Evolutionary conservation across 2,113 vertebrate genomes (phyloP).

Genomic region (Tupaia tana): DNA sequence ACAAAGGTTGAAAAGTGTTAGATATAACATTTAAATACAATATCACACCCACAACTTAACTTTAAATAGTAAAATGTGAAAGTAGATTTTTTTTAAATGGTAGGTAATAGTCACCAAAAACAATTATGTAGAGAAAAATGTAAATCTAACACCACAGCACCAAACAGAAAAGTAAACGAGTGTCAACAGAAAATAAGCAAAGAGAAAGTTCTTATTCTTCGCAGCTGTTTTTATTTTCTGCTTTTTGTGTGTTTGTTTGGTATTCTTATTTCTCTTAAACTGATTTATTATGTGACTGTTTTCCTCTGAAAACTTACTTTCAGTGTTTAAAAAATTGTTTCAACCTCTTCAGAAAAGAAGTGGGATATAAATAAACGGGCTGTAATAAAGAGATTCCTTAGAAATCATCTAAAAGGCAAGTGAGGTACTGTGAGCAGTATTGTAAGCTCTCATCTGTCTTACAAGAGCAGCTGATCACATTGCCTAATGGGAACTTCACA

Average conservation of each 20-base stretch:
- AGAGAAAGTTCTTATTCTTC: background rate
- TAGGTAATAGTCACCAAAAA: background rate
- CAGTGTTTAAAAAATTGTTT: conserved; percentile 17
- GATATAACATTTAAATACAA: background rate
- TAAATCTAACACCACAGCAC: background rate
- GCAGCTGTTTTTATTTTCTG: background rate
- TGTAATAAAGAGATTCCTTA: background rate
- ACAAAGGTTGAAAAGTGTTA: background rate
- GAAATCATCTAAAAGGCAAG: background rate
- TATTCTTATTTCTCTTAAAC: background rate
- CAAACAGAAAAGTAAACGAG: background rate
- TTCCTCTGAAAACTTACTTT: conserved; percentile 2
- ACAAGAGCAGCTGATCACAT: background rate
- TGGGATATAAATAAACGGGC: background rate
- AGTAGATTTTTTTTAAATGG: no score
- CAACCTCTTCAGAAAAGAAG: conserved; percentile 21
- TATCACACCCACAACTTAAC: conserved; percentile 1
- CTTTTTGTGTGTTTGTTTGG: background rate
- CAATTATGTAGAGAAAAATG: background rate
- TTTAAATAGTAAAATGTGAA: background rate
- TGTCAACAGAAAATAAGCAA: background rate
- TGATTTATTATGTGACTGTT: conserved; percentile 30
- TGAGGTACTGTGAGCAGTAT: background rate
- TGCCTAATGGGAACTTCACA: background rate
- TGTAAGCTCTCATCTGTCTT: background rate